These are phyloP conservation scores for Petrocephalus zakoni DNA, from an alignment of 2,113 vertebrate genomes.

Conservation along the genomic window DNA sequence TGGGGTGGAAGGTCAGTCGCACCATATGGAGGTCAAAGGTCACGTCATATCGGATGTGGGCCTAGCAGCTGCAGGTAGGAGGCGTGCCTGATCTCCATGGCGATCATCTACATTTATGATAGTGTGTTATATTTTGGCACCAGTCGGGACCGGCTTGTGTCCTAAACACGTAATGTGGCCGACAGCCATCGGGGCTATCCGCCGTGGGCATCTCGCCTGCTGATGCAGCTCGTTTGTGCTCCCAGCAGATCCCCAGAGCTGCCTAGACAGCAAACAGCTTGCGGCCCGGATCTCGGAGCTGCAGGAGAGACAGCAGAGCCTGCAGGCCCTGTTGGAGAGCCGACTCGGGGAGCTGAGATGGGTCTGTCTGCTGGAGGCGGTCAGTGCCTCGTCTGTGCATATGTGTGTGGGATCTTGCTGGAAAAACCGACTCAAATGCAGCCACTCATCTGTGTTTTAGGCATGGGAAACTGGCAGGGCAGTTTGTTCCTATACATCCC, in stretches of 20 bases:
- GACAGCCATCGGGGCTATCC: background rate
- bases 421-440: background rate
- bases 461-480: background rate
- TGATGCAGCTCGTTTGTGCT: slow-evolving; percentile 24
- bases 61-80: slow-evolving; percentile 60
- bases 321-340: slow-evolving; percentile 67
- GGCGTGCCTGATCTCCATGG: background rate
- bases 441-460: background rate
- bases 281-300: slow-evolving; percentile 68
- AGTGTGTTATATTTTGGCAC: background rate
- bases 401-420: no score
- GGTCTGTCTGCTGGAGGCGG: slow-evolving; percentile 80
- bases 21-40: slow-evolving; percentile 78
- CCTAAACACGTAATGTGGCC: background rate
- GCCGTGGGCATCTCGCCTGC: background rate
- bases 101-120: background rate
- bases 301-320: slow-evolving; percentile 66
- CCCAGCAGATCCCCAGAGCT: slow-evolving; percentile 48
- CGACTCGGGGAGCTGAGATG: slow-evolving; percentile 73
- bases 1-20: slow-evolving; percentile 46
- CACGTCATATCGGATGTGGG: slow-evolving; percentile 65
- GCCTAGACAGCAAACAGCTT: slow-evolving; percentile 59
- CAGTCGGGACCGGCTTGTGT: background rate
- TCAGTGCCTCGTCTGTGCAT: slow-evolving; percentile 48
- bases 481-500: background rate